phyloP scores from a whole-genome alignment of 2,113 vertebrate genomes.

The Martes martes region DNA sequence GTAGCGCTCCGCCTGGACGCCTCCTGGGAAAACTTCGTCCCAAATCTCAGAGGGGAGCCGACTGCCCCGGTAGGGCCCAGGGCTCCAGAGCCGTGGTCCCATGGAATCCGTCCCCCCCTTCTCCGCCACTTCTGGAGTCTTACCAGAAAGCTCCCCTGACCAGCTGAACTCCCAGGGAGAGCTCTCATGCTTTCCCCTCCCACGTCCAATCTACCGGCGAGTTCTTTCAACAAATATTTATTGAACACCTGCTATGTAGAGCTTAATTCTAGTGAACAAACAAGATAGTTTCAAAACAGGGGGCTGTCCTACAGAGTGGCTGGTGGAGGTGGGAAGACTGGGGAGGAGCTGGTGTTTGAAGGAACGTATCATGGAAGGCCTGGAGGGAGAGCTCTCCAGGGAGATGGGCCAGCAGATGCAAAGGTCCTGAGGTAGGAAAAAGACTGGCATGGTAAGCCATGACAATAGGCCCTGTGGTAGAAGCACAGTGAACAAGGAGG shows the following conservation, averaged over 20 bases:
- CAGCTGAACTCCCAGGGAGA: not conserved
- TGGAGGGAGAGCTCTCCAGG: not conserved
- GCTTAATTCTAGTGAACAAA: not conserved
- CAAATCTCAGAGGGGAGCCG: not conserved
- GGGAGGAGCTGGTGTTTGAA: not conserved
- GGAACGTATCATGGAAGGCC: not conserved
- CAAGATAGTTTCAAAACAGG: not conserved
- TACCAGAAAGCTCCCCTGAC: fast-evolving
- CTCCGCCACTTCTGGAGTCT: not conserved
- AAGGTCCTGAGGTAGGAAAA: not conserved
- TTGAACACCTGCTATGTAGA: not conserved
- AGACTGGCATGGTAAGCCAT: not conserved
- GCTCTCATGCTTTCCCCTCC: not conserved
- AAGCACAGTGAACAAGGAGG: not conserved
- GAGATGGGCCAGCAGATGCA: not conserved
- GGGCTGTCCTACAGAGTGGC: not conserved
- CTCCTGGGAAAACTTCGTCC: not conserved
- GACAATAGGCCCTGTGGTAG: not conserved
- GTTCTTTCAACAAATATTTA: not conserved
- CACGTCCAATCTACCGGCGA: fast-evolving
- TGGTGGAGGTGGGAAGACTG: too few species aligned
- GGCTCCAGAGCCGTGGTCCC: not conserved
- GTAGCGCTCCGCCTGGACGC: fast-evolving
- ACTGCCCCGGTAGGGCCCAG: fast-evolving
- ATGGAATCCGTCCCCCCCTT: fast-evolving